Evolutionary conservation across 2,888 invertebrate genomes (phyloP).

Genomic region (Acanthosepion lycidas): DNA sequence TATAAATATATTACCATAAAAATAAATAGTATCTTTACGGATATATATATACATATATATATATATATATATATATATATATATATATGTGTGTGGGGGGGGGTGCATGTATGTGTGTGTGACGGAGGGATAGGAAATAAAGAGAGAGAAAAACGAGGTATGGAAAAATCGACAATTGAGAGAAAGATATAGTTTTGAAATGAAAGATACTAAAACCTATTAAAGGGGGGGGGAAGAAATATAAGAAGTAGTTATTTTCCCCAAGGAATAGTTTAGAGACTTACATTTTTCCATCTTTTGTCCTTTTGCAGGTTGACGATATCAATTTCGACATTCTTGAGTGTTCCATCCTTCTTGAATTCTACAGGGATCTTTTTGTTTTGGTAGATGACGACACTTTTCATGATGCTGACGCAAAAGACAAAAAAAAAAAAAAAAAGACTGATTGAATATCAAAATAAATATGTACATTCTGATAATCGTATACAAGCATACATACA

Average conservation of each 20-base stretch:
- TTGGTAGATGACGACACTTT: not conserved
- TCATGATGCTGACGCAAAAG: not conserved
- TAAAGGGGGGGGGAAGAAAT: not conserved
- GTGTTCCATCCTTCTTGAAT: conserved; percentile 38
- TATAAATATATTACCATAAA: not conserved
- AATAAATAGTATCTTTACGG: not conserved
- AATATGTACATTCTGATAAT: not conserved
- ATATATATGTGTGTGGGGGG: too few relatives aligned
- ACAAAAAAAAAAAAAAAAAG: not conserved
- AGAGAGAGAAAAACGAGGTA: not conserved
- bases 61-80: not conserved
- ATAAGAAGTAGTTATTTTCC: not conserved
- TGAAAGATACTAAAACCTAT: too few relatives aligned
- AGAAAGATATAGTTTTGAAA: not conserved
- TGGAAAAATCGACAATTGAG: not conserved
- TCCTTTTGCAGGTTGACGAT: conserved; percentile 38
- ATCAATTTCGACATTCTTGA: conserved; percentile 43
- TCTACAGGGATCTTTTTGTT: not conserved
- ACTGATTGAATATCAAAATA: not conserved
- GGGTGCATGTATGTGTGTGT: not conserved
- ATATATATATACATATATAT: not conserved
- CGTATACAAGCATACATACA: too few relatives aligned
- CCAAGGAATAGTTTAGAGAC: not conserved
- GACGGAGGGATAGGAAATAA: not conserved
- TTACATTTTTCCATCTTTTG: conserved; percentile 37